Percentiles rank a stretch among this genome's conserved stretches.
phyloP scores from a whole-genome alignment of 1,140 invertebrate genomes.

The Hylyphantes graminicola region DNA sequence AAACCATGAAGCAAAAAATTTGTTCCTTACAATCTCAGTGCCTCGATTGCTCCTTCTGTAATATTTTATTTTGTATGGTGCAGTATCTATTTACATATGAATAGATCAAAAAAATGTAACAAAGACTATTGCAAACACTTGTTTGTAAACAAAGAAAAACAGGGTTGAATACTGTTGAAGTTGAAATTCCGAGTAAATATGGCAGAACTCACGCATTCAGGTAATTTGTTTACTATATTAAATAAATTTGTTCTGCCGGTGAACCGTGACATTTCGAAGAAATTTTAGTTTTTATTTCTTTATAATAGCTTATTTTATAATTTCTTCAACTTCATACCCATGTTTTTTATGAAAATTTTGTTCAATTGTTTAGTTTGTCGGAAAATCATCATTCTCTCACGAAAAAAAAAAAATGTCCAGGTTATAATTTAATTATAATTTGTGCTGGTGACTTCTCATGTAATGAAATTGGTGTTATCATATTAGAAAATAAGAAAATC shows the following conservation, averaged over 20 bases:
- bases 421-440: too few species aligned
- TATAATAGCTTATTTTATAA: too few species aligned
- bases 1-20: background rate
- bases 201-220: constrained; percentile 59
- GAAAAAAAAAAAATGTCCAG: too few species aligned
- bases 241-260: background rate
- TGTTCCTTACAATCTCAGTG: background rate
- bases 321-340: too few species aligned
- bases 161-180: background rate
- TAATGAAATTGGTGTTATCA: too few species aligned
- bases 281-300: background rate
- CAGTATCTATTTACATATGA: constrained; percentile 1
- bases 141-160: constrained; percentile 12
- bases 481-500: too few species aligned
- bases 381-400: too few species aligned
- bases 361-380: too few species aligned
- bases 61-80: background rate
- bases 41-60: background rate
- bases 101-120: background rate
- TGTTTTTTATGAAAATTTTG: too few species aligned
- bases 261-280: background rate
- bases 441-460: too few species aligned
- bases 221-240: constrained; percentile 14
- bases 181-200: constrained; percentile 10
- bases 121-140: constrained; percentile 10